Evolutionary conservation across 2,113 vertebrate species (phyloP).

Genomic region (Atractosteus spatula): DNA sequence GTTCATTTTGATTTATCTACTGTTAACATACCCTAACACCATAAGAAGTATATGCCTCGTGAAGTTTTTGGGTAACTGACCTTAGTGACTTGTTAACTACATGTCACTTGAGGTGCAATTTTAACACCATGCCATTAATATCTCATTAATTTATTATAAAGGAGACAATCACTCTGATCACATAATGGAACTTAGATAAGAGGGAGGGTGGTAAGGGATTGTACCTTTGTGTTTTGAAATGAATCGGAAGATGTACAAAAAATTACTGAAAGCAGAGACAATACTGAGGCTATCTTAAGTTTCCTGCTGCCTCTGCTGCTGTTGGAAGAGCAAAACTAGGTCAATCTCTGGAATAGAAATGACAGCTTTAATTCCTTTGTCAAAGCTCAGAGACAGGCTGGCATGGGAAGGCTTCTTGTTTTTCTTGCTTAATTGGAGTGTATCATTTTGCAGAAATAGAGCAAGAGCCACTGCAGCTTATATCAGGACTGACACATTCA

Average conservation of each 20-base stretch:
- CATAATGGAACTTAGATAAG: constrained; percentile 4
- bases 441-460: constrained; percentile 40
- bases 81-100: constrained; percentile 43
- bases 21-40: too few species aligned
- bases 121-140: constrained; percentile 45
- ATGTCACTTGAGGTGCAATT: constrained; percentile 40
- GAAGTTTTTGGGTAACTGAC: not conserved
- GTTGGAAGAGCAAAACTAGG: constrained; percentile 26
- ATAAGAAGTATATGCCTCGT: too few species aligned
- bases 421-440: constrained; percentile 46
- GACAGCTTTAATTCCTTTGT: constrained; percentile 28
- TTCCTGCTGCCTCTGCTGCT: constrained; percentile 6
- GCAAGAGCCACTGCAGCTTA: not conserved
- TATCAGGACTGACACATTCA: constrained; percentile 11
- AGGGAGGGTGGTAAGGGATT: not conserved
- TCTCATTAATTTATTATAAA: constrained; percentile 32
- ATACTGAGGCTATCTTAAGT: constrained; percentile 12
- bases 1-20: too few species aligned
- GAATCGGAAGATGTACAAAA: not conserved
- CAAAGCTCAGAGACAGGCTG: constrained; percentile 11
- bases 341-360: constrained; percentile 27
- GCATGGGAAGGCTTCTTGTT: not conserved
- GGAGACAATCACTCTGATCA: not conserved
- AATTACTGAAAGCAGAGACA: not conserved
- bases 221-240: not conserved